Percentiles rank a stretch among this genome's conserved stretches.
Evolutionary conservation across 2,113 vertebrate genomes (phyloP).

Genomic region (Willisornis vidua): DNA sequence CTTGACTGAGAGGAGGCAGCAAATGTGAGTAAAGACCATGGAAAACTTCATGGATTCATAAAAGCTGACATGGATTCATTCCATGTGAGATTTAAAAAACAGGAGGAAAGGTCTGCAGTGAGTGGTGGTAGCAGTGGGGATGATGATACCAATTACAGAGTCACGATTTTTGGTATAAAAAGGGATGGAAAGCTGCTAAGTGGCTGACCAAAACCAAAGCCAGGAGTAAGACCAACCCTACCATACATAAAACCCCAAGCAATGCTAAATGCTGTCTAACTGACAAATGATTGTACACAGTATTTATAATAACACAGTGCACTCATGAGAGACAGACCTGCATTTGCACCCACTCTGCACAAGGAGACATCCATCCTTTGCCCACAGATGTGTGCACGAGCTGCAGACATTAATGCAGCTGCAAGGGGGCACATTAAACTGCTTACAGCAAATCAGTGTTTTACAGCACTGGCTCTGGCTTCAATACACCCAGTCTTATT

Average conservation of each 20-base stretch:
- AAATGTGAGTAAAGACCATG: not conserved
- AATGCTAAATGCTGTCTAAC: not conserved
- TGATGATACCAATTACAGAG: not conserved
- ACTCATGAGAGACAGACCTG: not conserved
- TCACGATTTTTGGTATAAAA: not conserved
- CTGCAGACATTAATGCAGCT: slow-evolving; percentile 5
- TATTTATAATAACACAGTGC: not conserved
- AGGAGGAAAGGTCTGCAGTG: not conserved
- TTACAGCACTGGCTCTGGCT: slow-evolving; percentile 3
- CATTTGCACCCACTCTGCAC: not conserved
- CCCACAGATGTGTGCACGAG: not conserved
- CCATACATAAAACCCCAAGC: not conserved
- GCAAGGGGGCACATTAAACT: slow-evolving; percentile 23
- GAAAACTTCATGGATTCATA: not conserved
- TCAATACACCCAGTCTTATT: not conserved
- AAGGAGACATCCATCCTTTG: not conserved
- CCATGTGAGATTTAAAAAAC: not conserved
- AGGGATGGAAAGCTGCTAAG: not conserved
- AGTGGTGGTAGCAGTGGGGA: not conserved
- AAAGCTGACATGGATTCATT: not conserved
- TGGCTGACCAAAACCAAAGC: not conserved
- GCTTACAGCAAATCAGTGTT: slow-evolving; percentile 23
- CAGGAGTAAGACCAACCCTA: not conserved
- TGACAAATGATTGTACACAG: not conserved
- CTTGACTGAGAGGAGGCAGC: not conserved